These are phyloP conservation scores for Chironomus striatipennis DNA, from an alignment of 1,140 invertebrate genomes.

Conservation along the genomic window DNA sequence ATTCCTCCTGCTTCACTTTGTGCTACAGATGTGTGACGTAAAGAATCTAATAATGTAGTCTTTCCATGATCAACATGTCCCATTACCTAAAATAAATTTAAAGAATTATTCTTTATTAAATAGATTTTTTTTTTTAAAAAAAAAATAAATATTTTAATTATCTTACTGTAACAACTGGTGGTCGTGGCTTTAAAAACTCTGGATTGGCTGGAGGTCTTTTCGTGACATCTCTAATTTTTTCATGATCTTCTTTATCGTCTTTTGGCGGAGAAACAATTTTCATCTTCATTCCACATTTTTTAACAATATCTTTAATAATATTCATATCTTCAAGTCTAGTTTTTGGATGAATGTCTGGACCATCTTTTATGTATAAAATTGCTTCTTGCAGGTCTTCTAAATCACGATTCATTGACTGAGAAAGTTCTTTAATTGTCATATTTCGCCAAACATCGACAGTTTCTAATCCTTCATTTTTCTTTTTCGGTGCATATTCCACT, in stretches of 20 bases:
- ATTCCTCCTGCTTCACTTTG: constrained; percentile 96
- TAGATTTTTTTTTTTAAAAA: no score
- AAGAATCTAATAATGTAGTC: constrained; percentile 88
- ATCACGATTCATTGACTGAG: constrained; percentile 48
- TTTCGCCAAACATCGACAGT: constrained; percentile 62
- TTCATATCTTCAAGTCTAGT: constrained; percentile 45
- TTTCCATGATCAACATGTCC: constrained; percentile 99
- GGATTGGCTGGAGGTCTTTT: constrained; percentile 54
- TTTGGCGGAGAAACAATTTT: constrained; percentile 46
- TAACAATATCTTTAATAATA: constrained; percentile 54
- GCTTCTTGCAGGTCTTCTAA: constrained; percentile 60
- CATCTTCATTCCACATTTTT: constrained; percentile 52
- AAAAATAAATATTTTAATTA: no score
- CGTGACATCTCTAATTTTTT: constrained; percentile 41
- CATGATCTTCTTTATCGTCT: constrained; percentile 36
- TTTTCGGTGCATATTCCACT: constrained; percentile 44
- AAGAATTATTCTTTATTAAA: no score
- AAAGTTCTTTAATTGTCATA: constrained; percentile 68
- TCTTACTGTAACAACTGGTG: constrained; percentile 84
- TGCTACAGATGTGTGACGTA: constrained; percentile 80
- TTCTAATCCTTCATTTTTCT: constrained; percentile 34
- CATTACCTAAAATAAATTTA: constrained; percentile 53
- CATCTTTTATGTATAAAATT: constrained; percentile 54
- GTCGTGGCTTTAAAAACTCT: constrained; percentile 53
- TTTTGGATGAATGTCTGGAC: constrained; percentile 41